Base-by-base conservation (phyloP, 92 coral and sea anemone genomes). In the Palythoa heliodiscus region DNA sequence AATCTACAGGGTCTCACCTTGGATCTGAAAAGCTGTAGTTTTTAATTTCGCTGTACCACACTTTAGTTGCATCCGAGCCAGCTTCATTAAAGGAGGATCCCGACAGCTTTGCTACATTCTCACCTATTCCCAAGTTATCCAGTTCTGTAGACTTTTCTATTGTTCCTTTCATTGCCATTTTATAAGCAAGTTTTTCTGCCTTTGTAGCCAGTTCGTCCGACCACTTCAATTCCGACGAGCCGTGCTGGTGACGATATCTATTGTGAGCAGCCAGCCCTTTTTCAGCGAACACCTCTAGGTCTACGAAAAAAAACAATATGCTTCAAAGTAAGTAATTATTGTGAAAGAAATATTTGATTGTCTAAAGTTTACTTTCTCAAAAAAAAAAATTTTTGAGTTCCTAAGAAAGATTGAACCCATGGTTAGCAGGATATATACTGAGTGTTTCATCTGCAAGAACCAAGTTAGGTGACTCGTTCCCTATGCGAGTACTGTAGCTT, bases 1-100 rank as follows among this genome's bases (percentile, higher is more conserved):
- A 29, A 29, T 29, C 35, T 29, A 29, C 24, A 10, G 47, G 5
- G 7, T 22, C 74, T 76, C 24, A 76, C 84, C 83, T 73, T 6
- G 99, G 99, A 50, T 96, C 96, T 2, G 99, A 91, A 75, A 93
- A 96, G 60, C 98, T 96, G 87, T 94, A 96, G 70, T 92, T 91
- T 40, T 91, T 53, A 40, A 87, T 86, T 79, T 96, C 99, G 73
- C 90, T 92, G 83, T 96, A 96, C 99, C 99, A 96, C 24, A 94
- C 81, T 76, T 86, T 87, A 3, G 99, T 88, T 12, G 99, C 99
- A 24, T 90, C 98, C 50, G 90, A 87, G 10, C 99, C 99, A 40
- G 99, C 99, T 78, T 92, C 93, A 75, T 96, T 92, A 83, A 96
- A 94, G 20, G 88, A 90, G 11, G 90, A 89, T 14, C 97, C 95